Conservation (phyloP, 2,888 invertebrate species). For the Acanthosoma haemorrhoidale region DNA sequence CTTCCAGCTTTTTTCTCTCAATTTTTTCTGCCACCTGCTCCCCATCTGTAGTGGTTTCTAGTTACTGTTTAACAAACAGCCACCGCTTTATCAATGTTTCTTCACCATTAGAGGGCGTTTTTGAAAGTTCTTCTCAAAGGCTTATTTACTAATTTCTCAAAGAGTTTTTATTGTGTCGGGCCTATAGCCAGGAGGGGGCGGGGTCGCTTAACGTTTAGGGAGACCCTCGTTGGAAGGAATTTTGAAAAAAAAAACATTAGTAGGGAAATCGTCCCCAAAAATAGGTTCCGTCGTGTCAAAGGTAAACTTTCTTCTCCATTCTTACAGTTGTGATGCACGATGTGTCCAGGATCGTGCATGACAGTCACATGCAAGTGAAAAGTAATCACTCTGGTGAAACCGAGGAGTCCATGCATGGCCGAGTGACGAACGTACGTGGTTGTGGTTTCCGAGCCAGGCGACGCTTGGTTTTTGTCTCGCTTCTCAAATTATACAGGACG, state of each 20-base stretch:
- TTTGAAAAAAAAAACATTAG: too few species aligned
- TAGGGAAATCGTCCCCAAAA: background rate
- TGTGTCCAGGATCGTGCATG: background rate
- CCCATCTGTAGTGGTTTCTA: slow-evolving; percentile 21
- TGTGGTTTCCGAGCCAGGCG: background rate
- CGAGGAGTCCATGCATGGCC: too few species aligned
- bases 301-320: background rate
- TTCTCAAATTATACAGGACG: background rate
- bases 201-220: background rate
- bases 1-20: background rate
- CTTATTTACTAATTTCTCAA: slow-evolving; percentile 3
- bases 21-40: slow-evolving; percentile 11
- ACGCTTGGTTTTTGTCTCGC: background rate
- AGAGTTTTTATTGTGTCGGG: background rate
- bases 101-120: background rate
- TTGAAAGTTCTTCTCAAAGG: slow-evolving; percentile 5
- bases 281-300: background rate
- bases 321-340: background rate
- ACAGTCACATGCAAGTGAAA: background rate
- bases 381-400: background rate
- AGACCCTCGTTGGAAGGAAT: background rate
- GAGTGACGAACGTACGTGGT: slow-evolving; percentile 9
- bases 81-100: slow-evolving; percentile 4
- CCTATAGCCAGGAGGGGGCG: background rate
- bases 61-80: slow-evolving; percentile 27